These are phyloP conservation scores for Monomorium pharaonis DNA, from an alignment of 1,140 invertebrate genomes.

Conservation along the genomic window DNA sequence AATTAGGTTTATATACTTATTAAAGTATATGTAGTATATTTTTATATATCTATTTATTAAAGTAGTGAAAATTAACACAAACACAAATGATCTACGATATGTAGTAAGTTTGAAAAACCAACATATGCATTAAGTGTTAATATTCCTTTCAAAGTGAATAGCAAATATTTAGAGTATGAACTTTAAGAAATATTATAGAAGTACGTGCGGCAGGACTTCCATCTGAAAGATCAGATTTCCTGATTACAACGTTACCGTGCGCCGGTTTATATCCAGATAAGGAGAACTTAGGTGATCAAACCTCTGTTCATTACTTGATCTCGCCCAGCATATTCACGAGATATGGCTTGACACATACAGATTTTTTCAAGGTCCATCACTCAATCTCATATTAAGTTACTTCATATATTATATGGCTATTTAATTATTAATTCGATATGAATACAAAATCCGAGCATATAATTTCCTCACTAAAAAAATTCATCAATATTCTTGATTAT, in stretches of 20 bases:
- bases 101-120: too few relatives aligned
- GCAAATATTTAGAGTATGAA: neutral
- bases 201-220: slow-evolving; percentile 23
- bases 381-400: neutral
- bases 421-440: neutral
- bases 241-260: neutral
- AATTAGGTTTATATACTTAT: too few relatives aligned
- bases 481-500: neutral
- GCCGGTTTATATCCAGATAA: neutral
- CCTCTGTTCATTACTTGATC: slow-evolving; percentile 33
- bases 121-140: too few relatives aligned
- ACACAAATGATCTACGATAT: too few relatives aligned
- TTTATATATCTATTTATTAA: too few relatives aligned
- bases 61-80: too few relatives aligned
- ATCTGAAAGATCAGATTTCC: neutral
- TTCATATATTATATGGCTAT: neutral
- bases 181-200: slow-evolving; percentile 16
- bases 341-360: slow-evolving; percentile 28
- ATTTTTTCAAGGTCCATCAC: slow-evolving; percentile 57
- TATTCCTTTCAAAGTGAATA: neutral
- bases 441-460: neutral
- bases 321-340: slow-evolving; percentile 51
- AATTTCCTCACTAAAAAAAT: neutral
- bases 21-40: too few relatives aligned
- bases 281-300: slow-evolving; percentile 7